Percentiles rank a stretch among this genome's conserved stretches.
Evolutionary conservation across 2,113 vertebrate genomes (phyloP).

Genomic region (Tachysurus vachellii): DNA sequence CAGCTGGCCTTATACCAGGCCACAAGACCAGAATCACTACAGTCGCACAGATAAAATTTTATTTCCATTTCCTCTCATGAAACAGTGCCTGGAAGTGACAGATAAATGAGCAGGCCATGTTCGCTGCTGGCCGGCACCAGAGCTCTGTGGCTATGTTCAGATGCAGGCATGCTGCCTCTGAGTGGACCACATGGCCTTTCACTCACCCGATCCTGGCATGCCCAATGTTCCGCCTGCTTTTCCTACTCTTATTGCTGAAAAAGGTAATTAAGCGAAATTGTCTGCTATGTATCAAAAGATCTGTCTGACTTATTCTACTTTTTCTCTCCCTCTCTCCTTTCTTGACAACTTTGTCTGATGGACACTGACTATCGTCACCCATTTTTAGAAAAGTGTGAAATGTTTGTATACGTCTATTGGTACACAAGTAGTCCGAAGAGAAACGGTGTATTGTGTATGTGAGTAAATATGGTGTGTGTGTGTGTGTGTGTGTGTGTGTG

Average conservation of each 20-base stretch:
- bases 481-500: conserved; percentile 7
- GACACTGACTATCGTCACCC: background rate
- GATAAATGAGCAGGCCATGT: conserved; percentile 34
- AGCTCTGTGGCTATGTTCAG: conserved; percentile 34
- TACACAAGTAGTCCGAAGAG: conserved; percentile 2
- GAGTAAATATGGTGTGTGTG: background rate
- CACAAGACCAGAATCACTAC: conserved; percentile 31
- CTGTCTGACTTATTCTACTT: conserved; percentile 22
- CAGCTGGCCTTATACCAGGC: conserved; percentile 35
- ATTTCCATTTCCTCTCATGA: conserved; percentile 37
- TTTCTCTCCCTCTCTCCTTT: conserved; percentile 19
- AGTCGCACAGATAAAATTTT: conserved; percentile 34
- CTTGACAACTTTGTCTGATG: background rate
- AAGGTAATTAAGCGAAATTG: conserved; percentile 54
- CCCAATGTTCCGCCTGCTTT: conserved; percentile 54
- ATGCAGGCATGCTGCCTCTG: conserved; percentile 23
- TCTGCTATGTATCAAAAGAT: conserved; percentile 51
- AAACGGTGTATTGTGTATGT: background rate
- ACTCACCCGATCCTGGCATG: conserved; percentile 34
- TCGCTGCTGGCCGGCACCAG: conserved; percentile 22
- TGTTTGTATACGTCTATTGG: background rate
- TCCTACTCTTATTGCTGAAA: conserved; percentile 52
- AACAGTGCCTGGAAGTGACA: conserved; percentile 42
- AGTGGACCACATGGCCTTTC: conserved; percentile 43
- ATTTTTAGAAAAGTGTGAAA: conserved; percentile 4